Percentiles rank a stretch among this genome's conserved stretches.
phyloP scores from a whole-genome alignment of 2,797 vertebrate species.

The Sebastes oblongus region DNA sequence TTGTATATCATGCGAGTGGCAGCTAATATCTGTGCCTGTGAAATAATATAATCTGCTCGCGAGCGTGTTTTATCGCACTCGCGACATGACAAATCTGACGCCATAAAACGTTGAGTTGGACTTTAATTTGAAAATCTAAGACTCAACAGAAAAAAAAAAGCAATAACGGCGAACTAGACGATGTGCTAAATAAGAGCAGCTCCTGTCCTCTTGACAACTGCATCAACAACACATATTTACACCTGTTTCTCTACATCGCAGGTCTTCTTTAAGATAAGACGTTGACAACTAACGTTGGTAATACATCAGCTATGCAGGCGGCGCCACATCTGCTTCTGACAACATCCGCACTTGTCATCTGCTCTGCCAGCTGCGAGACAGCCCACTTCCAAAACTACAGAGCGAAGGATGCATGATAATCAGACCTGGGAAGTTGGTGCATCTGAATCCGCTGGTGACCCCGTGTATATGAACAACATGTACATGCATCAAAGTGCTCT shows the following conservation, averaged over 20 bases:
- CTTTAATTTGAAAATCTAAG: background rate
- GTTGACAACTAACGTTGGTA: constrained; percentile 29
- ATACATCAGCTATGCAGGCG: constrained; percentile 16
- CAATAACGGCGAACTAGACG: background rate
- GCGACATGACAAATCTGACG: background rate
- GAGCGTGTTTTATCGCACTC: background rate
- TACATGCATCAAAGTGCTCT: background rate
- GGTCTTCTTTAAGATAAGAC: background rate
- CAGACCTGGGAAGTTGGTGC: background rate
- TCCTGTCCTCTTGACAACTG: background rate
- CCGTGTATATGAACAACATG: background rate
- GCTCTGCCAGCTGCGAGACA: constrained; percentile 45
- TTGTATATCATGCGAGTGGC: background rate
- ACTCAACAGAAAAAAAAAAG: background rate
- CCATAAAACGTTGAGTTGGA: background rate
- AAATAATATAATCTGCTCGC: background rate
- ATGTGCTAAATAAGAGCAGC: background rate
- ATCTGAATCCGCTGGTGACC: constrained; percentile 15
- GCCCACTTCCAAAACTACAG: background rate
- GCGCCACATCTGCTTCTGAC: constrained; percentile 41
- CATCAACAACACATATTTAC: background rate
- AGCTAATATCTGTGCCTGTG: background rate
- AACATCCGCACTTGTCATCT: constrained; percentile 27
- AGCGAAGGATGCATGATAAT: constrained; percentile 28
- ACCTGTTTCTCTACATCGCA: background rate